phyloP scores from a whole-genome alignment of 1,140 invertebrate genomes.

The Wasmannia auropunctata region DNA sequence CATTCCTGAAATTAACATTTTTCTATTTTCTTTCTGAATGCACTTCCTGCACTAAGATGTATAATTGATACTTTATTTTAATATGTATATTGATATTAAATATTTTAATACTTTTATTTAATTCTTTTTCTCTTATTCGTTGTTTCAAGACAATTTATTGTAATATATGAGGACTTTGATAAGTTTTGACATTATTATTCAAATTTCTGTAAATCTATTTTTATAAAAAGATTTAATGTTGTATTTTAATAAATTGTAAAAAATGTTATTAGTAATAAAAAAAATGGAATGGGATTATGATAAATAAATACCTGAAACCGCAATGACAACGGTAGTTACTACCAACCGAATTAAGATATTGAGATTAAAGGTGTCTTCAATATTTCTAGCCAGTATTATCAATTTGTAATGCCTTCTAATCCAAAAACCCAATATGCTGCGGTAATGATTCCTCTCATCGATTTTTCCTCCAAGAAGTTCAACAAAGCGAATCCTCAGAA shows the following conservation, averaged over 20 bases:
- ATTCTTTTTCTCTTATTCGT: background rate
- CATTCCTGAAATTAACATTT: slow-evolving; percentile 14
- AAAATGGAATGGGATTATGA: background rate
- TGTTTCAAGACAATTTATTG: background rate
- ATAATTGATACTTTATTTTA: background rate
- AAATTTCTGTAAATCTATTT: background rate
- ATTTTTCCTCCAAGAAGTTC: background rate
- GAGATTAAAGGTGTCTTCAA: slow-evolving; percentile 23
- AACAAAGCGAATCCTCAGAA: slow-evolving; percentile 32
- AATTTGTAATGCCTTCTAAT: slow-evolving; percentile 25
- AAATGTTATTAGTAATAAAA: background rate
- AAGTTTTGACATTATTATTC: slow-evolving; percentile 1
- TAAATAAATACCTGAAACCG: slow-evolving; percentile 23
- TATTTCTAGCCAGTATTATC: slow-evolving; percentile 22
- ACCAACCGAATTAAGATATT: slow-evolving; percentile 19
- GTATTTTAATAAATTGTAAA: background rate
- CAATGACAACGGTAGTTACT: slow-evolving; percentile 22
- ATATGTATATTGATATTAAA: background rate
- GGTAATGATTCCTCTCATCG: background rate
- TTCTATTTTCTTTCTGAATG: background rate
- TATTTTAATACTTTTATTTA: background rate
- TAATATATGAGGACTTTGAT: background rate
- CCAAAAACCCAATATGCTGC: background rate
- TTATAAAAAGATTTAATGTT: background rate
- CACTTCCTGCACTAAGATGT: background rate